These are phyloP conservation scores for Festucalex cinctus DNA, from an alignment of 2,113 vertebrate species.

Conservation along the genomic window DNA sequence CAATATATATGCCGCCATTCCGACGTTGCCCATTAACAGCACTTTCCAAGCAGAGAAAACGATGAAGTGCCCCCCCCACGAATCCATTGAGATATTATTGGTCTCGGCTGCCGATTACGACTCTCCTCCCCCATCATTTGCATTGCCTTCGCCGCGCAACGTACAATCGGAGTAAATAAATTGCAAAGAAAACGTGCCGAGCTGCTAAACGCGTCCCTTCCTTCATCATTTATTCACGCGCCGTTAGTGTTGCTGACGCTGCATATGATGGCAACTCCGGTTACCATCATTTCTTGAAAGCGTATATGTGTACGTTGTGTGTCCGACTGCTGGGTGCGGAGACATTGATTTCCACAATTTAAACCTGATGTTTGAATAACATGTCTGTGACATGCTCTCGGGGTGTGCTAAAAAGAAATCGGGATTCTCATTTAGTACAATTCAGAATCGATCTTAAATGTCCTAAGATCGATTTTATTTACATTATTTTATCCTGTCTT, in stretches of 20 bases:
- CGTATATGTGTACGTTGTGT: too few relatives aligned
- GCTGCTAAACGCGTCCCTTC: conserved; percentile 10
- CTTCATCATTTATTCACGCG: conserved; percentile 47
- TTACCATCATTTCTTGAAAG: background rate
- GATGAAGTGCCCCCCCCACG: background rate
- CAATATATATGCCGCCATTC: background rate
- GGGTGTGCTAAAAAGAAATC: too few relatives aligned
- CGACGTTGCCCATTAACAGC: background rate
- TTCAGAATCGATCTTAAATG: too few relatives aligned
- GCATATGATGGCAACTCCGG: background rate
- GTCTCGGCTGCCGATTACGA: background rate
- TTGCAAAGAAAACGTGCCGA: background rate
- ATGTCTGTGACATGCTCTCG: too few relatives aligned
- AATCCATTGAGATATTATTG: background rate
- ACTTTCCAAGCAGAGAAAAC: background rate
- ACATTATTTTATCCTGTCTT: too few relatives aligned
- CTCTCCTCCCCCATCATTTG: conserved; percentile 18
- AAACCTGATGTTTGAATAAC: too few relatives aligned
- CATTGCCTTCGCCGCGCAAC: conserved; percentile 22
- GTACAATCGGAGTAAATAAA: background rate
- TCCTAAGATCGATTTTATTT: too few relatives aligned
- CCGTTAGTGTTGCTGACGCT: conserved; percentile 12
- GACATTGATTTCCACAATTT: too few relatives aligned
- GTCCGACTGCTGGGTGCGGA: background rate
- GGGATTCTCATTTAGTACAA: too few relatives aligned